These are phyloP conservation scores for Hafferia zeledoni DNA, from an alignment of 2,797 vertebrate species.

Conservation along the genomic window DNA sequence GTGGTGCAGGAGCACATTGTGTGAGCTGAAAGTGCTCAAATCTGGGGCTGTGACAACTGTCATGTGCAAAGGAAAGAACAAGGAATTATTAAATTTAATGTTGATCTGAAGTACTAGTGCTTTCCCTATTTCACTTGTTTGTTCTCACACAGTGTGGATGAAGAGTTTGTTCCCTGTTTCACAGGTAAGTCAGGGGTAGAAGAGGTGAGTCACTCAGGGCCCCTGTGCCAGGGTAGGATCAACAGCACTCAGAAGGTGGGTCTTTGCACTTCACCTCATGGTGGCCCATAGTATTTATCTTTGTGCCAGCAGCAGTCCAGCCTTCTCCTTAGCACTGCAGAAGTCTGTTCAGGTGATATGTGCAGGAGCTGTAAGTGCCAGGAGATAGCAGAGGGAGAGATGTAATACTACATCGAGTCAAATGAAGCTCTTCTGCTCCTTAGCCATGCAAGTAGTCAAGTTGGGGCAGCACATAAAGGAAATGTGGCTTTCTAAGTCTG, in stretches of 20 bases:
- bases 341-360: not conserved
- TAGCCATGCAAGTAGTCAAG: not conserved
- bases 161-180: not conserved
- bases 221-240: not conserved
- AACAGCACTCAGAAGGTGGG: not conserved
- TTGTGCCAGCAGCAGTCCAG: not conserved
- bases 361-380: not conserved
- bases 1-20: not conserved
- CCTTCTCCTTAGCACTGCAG: not conserved
- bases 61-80: not conserved
- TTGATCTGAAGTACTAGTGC: not conserved
- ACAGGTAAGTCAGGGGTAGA: not conserved
- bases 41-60: not conserved
- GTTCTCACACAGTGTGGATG: not conserved
- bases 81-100: not conserved
- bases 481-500: not conserved
- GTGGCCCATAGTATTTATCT: not conserved
- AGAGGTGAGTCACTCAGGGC: not conserved
- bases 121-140: not conserved
- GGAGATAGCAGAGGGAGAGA: not conserved
- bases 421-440: not conserved
- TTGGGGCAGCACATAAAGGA: not conserved
- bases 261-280: not conserved
- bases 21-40: conserved; percentile 20
- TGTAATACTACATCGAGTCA: accelerated